A percentile compares a stretch with the other conserved stretches of the same genome.
These are phyloP conservation scores for Peromyscus eremicus DNA, from an alignment of 2,797 vertebrate genomes.

Conservation along the genomic window DNA sequence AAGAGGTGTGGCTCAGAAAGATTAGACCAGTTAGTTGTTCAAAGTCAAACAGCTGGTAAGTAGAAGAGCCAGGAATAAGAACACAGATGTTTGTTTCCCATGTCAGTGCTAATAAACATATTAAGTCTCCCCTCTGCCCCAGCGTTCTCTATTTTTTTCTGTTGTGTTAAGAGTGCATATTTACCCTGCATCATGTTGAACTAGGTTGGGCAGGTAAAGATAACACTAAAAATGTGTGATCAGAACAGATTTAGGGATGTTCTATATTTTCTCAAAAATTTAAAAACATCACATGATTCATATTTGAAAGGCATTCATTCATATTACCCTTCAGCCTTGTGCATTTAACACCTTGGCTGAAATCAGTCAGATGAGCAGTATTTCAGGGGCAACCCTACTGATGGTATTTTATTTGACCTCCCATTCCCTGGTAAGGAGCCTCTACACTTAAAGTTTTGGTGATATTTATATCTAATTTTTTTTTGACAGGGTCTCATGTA, in stretches of 20 bases:
- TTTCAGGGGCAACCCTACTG: not conserved
- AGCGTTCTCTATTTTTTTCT: not conserved
- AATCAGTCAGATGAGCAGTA: not conserved
- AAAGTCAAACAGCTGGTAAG: not conserved
- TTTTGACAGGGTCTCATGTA: not conserved
- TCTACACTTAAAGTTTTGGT: not conserved
- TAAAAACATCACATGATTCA: not conserved
- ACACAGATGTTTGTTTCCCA: not conserved
- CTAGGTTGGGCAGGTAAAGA: not conserved
- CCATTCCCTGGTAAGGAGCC: not conserved
- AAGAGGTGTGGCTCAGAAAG: not conserved
- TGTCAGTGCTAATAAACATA: not conserved
- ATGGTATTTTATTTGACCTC: not conserved
- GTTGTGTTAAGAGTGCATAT: not conserved
- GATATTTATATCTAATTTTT: not conserved
- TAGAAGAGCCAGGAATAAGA: not conserved
- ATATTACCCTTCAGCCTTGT: not conserved
- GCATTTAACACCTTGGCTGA: fast-evolving
- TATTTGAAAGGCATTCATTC: not conserved
- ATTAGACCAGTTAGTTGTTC: not conserved
- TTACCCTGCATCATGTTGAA: not conserved
- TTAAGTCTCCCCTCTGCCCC: not conserved
- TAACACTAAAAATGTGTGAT: not conserved
- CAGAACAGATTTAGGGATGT: not conserved
- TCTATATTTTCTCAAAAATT: not conserved